These are phyloP conservation scores for Cheilosia variabilis DNA, from an alignment of 2,888 invertebrate genomes.

Conservation along the genomic window DNA sequence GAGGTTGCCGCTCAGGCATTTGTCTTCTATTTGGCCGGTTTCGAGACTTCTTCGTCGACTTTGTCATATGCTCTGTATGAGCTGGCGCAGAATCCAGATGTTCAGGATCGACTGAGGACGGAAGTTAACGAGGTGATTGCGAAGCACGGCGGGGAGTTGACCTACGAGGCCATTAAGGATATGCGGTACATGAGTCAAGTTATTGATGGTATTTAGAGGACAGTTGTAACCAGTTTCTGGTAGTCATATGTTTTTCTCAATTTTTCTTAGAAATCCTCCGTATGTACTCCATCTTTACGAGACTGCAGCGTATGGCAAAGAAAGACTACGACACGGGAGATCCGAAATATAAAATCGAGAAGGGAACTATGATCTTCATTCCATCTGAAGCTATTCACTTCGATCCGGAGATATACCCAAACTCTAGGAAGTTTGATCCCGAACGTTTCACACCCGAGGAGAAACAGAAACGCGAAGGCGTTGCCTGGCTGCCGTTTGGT, in stretches of 20 bases:
- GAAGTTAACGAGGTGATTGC: conserved; percentile 82
- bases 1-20: conserved; percentile 85
- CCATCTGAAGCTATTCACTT: conserved; percentile 82
- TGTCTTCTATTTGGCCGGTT: conserved; percentile 85
- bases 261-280: conserved; percentile 67
- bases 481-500: conserved; percentile 81
- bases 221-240: not conserved
- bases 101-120: conserved; percentile 83
- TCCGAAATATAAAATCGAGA: conserved; percentile 81
- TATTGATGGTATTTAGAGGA: conserved; percentile 81
- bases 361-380: conserved; percentile 80
- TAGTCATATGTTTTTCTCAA: no score
- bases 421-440: conserved; percentile 83
- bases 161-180: conserved; percentile 83
- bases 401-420: conserved; percentile 82
- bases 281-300: not conserved
- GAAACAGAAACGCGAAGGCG: conserved; percentile 77
- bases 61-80: conserved; percentile 85
- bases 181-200: conserved; percentile 84
- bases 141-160: conserved; percentile 81
- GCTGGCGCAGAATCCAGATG: conserved; percentile 83
- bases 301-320: not conserved
- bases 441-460: conserved; percentile 82
- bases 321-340: conserved; percentile 84
- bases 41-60: conserved; percentile 85